Conservation (phyloP, 2,888 invertebrate genomes). For the Bugula neritina region DNA sequence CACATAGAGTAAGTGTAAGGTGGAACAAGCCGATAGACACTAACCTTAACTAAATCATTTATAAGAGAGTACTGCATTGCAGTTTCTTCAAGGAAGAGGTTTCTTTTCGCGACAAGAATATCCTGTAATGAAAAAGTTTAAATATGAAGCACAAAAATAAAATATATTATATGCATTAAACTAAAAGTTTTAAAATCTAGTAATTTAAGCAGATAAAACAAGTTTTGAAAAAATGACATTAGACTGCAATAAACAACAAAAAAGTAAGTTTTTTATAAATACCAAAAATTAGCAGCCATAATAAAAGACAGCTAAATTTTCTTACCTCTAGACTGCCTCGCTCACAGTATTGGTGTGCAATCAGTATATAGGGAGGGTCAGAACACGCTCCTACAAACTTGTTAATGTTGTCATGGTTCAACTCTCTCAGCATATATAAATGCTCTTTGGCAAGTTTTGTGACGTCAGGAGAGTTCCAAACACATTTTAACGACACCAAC, state of each 20-base stretch:
- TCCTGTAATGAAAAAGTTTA: constrained; percentile 61
- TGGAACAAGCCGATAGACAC: too few species aligned
- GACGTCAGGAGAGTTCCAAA: constrained; percentile 33
- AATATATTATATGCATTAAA: too few species aligned
- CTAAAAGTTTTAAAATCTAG: too few species aligned
- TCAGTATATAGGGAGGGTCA: constrained; percentile 45
- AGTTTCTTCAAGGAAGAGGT: constrained; percentile 91
- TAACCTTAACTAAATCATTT: constrained; percentile 95
- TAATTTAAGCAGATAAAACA: too few species aligned
- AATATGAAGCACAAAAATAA: too few species aligned
- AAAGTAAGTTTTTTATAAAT: too few species aligned
- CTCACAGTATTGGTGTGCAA: constrained; percentile 48
- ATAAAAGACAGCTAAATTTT: too few species aligned
- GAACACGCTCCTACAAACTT: constrained; percentile 50
- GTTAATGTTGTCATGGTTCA: constrained; percentile 50
- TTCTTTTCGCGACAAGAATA: constrained; percentile 87
- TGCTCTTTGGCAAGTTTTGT: constrained; percentile 47
- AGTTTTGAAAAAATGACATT: too few species aligned
- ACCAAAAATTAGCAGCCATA: too few species aligned
- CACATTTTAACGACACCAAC: constrained; percentile 5
- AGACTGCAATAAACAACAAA: too few species aligned
- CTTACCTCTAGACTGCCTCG: constrained; percentile 47
- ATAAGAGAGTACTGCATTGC: constrained; percentile 87
- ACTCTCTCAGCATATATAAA: constrained; percentile 47
- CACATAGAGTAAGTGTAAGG: too few species aligned